Base-by-base conservation (phyloP, 2,888 invertebrate species). In the Bibio marci region DNA sequence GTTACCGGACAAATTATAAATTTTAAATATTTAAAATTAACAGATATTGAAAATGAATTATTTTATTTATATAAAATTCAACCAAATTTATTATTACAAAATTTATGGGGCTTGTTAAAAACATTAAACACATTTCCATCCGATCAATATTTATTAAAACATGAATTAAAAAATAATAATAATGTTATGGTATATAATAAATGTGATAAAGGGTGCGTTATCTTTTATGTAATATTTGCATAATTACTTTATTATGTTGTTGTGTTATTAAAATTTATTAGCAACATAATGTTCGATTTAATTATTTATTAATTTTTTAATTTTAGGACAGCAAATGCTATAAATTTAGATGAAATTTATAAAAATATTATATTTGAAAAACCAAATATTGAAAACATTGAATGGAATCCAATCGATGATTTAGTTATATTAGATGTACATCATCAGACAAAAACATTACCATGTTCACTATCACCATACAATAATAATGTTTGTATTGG, bases 91-190 rank as follows among this genome's bases (percentile, higher is more conserved):
- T 19, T 39, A 26, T 5, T 39, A 17, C 30, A 15, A 25, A 22
- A n/a, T 11, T 37, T 42, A 22, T 19, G 43, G 19, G 39, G 41
- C 36, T 33, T 46, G 14, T 45, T 47, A 22, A 37, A 41, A 30
- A 37, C 34, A 18, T 13, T 47, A 18, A 19, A 18, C 13, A 36
- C 35, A 19, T 38, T 44, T 10, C 30, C 32, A 17, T 18, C 41
- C 3, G 45, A 42, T 28, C 26, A 46, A 7, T 47, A 46, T 37
- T 30, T 47, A 22, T 36, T 47, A 10, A 41, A 44, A 12, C 43
- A 43, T 26, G 40, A 42, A 34, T 31, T 41, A 18, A 47, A 43
- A 35, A 42, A 43, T 34, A 38, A 37, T 12, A 41, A 43, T 4
- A 41, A 43, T 25, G 42, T 42, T 11, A 34, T 43, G 14, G 15